These are phyloP conservation scores for Tragelaphus strepsiceros DNA, from an alignment of 2,113 vertebrate genomes.

Conservation along the genomic window DNA sequence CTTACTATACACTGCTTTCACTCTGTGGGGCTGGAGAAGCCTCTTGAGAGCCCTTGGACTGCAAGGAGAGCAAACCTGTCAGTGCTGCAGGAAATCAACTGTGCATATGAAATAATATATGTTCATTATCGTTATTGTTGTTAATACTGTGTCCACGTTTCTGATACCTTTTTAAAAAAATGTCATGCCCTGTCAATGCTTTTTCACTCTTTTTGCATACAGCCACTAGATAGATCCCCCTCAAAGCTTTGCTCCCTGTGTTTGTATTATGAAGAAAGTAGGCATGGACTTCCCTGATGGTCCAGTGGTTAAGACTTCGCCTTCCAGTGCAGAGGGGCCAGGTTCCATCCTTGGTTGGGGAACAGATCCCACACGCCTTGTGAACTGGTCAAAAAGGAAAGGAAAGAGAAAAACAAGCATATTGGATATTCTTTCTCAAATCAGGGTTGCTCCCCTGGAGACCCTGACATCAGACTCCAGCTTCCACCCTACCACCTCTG, in stretches of 20 bases:
- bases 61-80: neutral
- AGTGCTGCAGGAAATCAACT: neutral
- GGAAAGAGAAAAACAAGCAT: neutral
- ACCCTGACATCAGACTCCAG: neutral
- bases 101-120: neutral
- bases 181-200: neutral
- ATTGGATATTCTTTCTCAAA: neutral
- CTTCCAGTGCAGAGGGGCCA: neutral
- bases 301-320: neutral
- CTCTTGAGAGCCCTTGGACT: neutral
- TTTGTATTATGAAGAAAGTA: neutral
- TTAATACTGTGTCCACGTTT: neutral
- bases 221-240: neutral
- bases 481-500: too few species aligned
- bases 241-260: neutral
- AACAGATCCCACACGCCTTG: neutral
- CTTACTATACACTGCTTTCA: neutral
- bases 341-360: neutral
- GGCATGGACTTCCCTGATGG: neutral
- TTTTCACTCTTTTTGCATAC: neutral
- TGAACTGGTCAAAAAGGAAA: neutral
- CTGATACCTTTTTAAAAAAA: neutral
- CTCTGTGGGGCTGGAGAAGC: neutral
- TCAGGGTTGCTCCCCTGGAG: neutral
- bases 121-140: neutral